Evolutionary conservation across 2,797 vertebrate species (phyloP).

Genomic region (Coranthus polyacanthus): DNA sequence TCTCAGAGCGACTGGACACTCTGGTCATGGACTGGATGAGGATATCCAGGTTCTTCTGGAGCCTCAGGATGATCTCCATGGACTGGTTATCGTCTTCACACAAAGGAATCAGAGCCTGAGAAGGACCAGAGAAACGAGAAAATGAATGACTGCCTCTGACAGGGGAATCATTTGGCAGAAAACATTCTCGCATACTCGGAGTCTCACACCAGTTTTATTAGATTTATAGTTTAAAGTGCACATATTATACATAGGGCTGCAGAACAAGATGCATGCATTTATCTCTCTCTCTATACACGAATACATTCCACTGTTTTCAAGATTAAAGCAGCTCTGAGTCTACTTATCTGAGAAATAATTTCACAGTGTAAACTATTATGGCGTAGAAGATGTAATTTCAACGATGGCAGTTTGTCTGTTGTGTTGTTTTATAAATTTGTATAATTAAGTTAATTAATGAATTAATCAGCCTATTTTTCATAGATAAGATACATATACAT

Average conservation of each 20-base stretch:
- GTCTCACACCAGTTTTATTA: background rate
- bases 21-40: conserved; percentile 91
- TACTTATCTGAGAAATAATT: too few relatives aligned
- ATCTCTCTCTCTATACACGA: too few relatives aligned
- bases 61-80: conserved; percentile 92
- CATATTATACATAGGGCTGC: background rate
- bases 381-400: too few relatives aligned
- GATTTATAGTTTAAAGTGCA: background rate
- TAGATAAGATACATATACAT: too few relatives aligned
- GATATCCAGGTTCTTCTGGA: conserved; percentile 92
- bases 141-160: background rate
- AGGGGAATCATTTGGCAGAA: background rate
- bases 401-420: too few relatives aligned
- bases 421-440: too few relatives aligned
- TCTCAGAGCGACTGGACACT: conserved; percentile 95
- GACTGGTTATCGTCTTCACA: conserved; percentile 95
- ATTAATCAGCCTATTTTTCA: too few relatives aligned
- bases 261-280: background rate
- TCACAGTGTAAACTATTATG: too few relatives aligned
- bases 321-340: too few relatives aligned
- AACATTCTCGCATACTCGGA: background rate
- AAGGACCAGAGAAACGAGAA: background rate
- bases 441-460: too few relatives aligned
- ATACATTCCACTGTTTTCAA: too few relatives aligned
- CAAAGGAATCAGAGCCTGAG: conserved; percentile 89